Conservation (phyloP, 1,140 invertebrate species). For the Nebria ingens region DNA sequence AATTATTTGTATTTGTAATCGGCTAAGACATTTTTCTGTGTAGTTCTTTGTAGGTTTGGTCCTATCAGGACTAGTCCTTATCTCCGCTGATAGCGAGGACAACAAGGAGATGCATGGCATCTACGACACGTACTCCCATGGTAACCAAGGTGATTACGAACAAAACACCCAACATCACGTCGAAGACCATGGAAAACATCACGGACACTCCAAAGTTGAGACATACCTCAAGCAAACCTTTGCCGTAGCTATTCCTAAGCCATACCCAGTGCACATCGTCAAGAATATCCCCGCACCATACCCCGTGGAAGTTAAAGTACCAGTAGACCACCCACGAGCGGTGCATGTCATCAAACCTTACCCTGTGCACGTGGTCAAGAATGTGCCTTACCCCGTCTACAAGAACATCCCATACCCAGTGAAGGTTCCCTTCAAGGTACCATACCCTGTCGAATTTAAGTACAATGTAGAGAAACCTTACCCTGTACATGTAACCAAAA, state of each 20-base stretch:
- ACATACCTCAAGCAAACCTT: conserved; percentile 23
- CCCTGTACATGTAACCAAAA: conserved; percentile 32
- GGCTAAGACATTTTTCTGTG: conserved; percentile 15
- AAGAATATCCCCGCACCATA: conserved; percentile 32
- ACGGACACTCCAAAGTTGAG: conserved; percentile 21
- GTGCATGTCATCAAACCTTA: conserved; percentile 25
- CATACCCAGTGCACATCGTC: conserved; percentile 26
- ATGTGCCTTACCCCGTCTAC: conserved; percentile 30
- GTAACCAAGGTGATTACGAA: conserved; percentile 5
- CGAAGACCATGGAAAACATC: conserved; percentile 15
- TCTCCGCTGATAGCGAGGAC: conserved; percentile 19
- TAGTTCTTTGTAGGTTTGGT: conserved; percentile 22
- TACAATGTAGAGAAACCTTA: conserved; percentile 17
- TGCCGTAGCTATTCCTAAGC: conserved; percentile 27
- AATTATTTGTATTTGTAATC: not conserved
- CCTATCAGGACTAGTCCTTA: conserved; percentile 23
- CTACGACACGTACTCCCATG: conserved; percentile 9
- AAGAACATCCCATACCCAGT: conserved; percentile 32
- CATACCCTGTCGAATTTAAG: conserved; percentile 13
- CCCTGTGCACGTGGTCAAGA: conserved; percentile 33
- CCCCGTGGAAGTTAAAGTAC: conserved; percentile 40
- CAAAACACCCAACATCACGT: not conserved
- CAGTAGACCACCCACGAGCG: conserved; percentile 24
- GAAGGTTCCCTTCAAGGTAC: conserved; percentile 31
- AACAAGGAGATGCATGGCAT: conserved; percentile 33